Evolutionary conservation across 2,888 invertebrate species (phyloP).

Genomic region (Cordilura impudica): DNA sequence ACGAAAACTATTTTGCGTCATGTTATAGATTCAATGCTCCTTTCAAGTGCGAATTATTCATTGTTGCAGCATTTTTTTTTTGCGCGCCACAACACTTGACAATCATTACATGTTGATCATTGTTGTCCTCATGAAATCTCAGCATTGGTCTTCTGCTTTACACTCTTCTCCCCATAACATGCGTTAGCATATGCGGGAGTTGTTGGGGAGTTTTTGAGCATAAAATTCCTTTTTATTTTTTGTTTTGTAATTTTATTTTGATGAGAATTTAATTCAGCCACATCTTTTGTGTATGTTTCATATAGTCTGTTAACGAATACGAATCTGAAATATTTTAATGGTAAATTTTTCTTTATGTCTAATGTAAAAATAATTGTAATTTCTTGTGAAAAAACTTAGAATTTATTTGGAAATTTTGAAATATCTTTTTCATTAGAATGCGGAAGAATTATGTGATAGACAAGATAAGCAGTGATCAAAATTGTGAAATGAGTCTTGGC

Average conservation of each 20-base stretch:
- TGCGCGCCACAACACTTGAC: slow-evolving; percentile 58
- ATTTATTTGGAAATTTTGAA: slow-evolving; percentile 28
- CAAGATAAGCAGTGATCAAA: not conserved
- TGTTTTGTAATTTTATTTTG: slow-evolving; percentile 50
- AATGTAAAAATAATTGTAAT: slow-evolving; percentile 58
- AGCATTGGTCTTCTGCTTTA: slow-evolving; percentile 56
- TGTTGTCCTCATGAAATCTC: slow-evolving; percentile 36
- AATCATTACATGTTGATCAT: slow-evolving; percentile 59
- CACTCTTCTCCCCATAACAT: slow-evolving; percentile 14
- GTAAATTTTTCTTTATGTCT: slow-evolving; percentile 54
- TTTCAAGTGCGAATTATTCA: slow-evolving; percentile 60
- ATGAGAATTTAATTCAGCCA: slow-evolving; percentile 59
- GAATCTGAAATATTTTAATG: slow-evolving; percentile 53
- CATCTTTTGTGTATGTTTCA: slow-evolving; percentile 18
- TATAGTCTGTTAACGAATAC: not conserved
- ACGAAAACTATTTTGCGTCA: slow-evolving; percentile 66
- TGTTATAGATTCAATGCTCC: slow-evolving; percentile 66
- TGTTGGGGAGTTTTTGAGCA: slow-evolving; percentile 55
- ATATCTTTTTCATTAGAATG: slow-evolving; percentile 38
- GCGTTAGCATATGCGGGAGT: slow-evolving; percentile 59
- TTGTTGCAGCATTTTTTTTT: slow-evolving; percentile 14
- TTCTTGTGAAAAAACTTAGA: slow-evolving; percentile 30
- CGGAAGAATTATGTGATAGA: slow-evolving; percentile 45
- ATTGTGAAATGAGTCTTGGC: not conserved
- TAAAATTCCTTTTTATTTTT: slow-evolving; percentile 29